Evolutionary conservation across 92 coral and sea anemone genomes (phyloP).

Genomic region (Heliopora coerulea): DNA sequence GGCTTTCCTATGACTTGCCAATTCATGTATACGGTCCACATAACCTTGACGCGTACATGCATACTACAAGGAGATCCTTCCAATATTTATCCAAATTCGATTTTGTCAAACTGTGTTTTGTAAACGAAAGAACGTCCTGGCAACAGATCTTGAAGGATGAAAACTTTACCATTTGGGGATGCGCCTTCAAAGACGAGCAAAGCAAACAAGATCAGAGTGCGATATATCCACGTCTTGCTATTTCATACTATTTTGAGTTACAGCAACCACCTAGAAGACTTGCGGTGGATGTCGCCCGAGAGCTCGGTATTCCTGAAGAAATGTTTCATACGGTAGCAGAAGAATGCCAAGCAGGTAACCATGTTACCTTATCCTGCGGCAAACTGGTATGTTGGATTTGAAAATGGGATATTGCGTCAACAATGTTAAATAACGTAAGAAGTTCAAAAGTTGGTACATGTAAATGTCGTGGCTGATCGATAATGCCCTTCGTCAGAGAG

Average conservation of each 20-base stretch:
- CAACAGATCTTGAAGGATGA: conserved; percentile 58
- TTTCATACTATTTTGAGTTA: conserved; percentile 73
- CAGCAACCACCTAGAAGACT: conserved; percentile 73
- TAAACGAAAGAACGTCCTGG: conserved; percentile 17
- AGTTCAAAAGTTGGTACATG: too few relatives aligned
- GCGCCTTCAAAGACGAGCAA: background rate
- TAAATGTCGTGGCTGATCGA: too few relatives aligned
- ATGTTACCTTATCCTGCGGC: conserved; percentile 67
- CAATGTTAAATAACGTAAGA: too few relatives aligned
- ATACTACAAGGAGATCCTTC: conserved; percentile 74
- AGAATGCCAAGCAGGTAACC: conserved; percentile 62
- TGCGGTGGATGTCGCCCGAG: conserved; percentile 61
- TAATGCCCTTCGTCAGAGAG: too few relatives aligned
- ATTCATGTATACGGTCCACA: conserved; percentile 69
- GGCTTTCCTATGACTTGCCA: conserved; percentile 8
- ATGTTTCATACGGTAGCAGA: conserved; percentile 61
- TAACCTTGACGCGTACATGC: conserved; percentile 60
- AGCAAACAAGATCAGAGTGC: background rate
- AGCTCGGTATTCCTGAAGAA: conserved; percentile 80
- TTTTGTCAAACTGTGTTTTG: conserved; percentile 37
- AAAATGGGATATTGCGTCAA: too few relatives aligned
- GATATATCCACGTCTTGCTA: conserved; percentile 33
- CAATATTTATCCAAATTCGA: conserved; percentile 71
- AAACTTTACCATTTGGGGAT: conserved; percentile 54
- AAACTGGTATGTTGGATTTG: conserved; percentile 60